These are phyloP conservation scores for Acleris literana DNA, from an alignment of 2,888 invertebrate species.

Conservation along the genomic window DNA sequence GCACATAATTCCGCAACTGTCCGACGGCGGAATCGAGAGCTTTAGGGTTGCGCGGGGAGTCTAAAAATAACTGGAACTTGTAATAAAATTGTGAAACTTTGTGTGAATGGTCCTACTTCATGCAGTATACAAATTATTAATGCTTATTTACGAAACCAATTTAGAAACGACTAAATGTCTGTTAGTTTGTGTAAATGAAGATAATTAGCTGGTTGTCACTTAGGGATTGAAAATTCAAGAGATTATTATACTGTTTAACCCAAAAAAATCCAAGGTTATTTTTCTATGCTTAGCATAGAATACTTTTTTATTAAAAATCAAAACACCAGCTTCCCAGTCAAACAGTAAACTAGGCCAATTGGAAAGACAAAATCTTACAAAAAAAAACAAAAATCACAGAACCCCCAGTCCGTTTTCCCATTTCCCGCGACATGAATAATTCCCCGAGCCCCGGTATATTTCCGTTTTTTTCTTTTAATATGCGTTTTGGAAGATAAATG, in stretches of 20 bases:
- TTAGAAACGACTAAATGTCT: too few species aligned
- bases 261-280: too few species aligned
- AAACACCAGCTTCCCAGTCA: too few species aligned
- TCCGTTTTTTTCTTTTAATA: constrained; percentile 69
- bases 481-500: constrained; percentile 73
- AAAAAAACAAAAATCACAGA: constrained; percentile 9
- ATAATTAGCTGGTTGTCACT: too few species aligned
- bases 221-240: too few species aligned
- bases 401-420: constrained; percentile 9
- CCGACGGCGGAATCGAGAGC: constrained; percentile 40
- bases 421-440: constrained; percentile 59
- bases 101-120: background rate
- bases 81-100: background rate
- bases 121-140: too few species aligned
- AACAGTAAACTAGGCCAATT: background rate
- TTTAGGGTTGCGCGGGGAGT: constrained; percentile 40
- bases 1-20: constrained; percentile 45
- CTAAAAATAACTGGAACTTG: background rate
- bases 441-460: constrained; percentile 50
- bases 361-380: background rate
- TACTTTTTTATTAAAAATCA: too few species aligned
- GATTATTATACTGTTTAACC: too few species aligned
- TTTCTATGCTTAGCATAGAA: too few species aligned
- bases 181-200: too few species aligned
- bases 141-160: too few species aligned